Conservation (phyloP, 35 echinoderm and acorn worm species). For the Anneissia japonica region DNA sequence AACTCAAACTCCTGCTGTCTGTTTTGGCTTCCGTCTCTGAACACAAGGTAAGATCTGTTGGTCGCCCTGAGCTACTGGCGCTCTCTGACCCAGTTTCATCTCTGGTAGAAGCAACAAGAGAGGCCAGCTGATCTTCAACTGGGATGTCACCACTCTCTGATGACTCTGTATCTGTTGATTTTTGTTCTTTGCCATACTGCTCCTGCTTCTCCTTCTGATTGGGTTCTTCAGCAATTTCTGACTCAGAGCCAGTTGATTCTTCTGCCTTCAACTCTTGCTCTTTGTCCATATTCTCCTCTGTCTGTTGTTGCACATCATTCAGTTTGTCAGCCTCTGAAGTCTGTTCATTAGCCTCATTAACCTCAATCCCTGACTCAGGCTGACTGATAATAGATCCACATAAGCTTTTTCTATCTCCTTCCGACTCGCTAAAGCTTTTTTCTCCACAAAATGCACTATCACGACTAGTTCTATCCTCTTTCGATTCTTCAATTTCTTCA, state of each 20-base stretch:
- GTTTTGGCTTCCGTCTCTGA: neutral
- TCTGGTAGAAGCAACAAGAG: neutral
- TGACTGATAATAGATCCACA: slow-evolving; percentile 38
- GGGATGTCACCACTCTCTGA: slow-evolving; percentile 76
- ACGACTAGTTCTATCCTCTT: slow-evolving; percentile 13
- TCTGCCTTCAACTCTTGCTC: neutral
- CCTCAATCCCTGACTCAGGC: slow-evolving; percentile 50
- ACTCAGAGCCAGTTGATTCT: neutral
- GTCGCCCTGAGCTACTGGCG: neutral
- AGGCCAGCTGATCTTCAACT: slow-evolving; percentile 55
- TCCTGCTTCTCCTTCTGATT: slow-evolving; percentile 4
- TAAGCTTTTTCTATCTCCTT: slow-evolving; percentile 28
- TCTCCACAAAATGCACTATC: slow-evolving; percentile 33
- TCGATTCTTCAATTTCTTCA: slow-evolving; percentile 1
- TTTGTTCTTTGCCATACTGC: slow-evolving; percentile 12
- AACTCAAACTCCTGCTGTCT: neutral
- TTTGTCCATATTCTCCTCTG: neutral
- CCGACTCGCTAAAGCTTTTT: neutral
- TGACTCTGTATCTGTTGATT: slow-evolving; percentile 18
- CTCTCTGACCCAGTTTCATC: neutral
- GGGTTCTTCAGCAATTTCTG: neutral
- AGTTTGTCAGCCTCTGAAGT: neutral
- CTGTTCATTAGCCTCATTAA: neutral
- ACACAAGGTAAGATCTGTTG: neutral
- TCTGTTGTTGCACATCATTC: neutral